Base-by-base conservation (phyloP, 2,888 invertebrate genomes). In the Baronia brevicornis region DNA sequence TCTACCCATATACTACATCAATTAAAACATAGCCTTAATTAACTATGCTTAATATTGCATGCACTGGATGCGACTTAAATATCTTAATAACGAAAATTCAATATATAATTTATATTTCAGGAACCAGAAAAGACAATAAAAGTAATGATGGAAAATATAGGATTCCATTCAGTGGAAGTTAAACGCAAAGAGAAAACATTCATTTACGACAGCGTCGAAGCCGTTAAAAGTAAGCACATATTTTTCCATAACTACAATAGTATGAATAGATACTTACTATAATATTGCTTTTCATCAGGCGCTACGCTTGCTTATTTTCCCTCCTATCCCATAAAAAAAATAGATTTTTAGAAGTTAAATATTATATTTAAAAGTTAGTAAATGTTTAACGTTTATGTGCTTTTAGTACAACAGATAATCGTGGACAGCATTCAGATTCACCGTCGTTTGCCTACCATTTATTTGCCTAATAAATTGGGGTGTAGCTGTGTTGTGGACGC, bases 81-180 rank as follows among this genome's bases (percentile, higher is more conserved):
- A 7, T 8, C 11, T 3, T 23, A 23, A 2, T 8, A 23, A 23
- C 3, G 6, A 11, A 15, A 14, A 7, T 20, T n/a, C n/a, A n/a
- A 19, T 9, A 20, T 26, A 9, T 8, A 28, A 24, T 11, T 27
- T 14, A 8, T 26, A 17, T 51, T 53, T 29, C 52, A 79, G 36
- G 80, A 90, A 45, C 89, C 91, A 0, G 86, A 86, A 22, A 79
- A 84, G 5, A 79, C 86, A 35, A 71, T 90, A 12, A 77, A 78
- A 17, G 72, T 84, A 28, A 63, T 88, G 21, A 67, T 92, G 35
- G 68, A 78, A 33, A 78, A 85, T 4, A 74, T 80, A 3, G 92
- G 91, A 1, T 91, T 92, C 50, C 63, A 75, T 2, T 75, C 87
- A 11, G 64, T 85, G 5, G 80, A 86, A 22, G 91, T 91, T 25